Conservation (phyloP, 1,140 invertebrate genomes). For the Drosophila serrata region DNA sequence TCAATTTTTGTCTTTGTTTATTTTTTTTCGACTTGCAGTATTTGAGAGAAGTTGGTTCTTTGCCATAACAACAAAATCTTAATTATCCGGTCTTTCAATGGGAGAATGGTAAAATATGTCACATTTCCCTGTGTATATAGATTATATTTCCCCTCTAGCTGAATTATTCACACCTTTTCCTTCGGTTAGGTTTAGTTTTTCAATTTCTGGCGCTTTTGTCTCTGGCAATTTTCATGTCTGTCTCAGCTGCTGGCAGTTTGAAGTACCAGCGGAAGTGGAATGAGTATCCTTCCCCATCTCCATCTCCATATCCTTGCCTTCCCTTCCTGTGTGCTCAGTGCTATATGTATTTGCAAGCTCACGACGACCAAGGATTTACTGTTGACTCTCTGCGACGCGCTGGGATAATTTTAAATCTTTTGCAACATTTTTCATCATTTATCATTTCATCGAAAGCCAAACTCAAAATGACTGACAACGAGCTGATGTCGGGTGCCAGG, state of each 20-base stretch:
- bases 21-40: too few relatives aligned
- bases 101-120: neutral
- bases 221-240: constrained; percentile 17
- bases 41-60: too few relatives aligned
- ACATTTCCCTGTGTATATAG: neutral
- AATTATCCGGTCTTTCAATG: neutral
- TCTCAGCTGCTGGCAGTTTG: constrained; percentile 46
- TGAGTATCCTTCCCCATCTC: constrained; percentile 2
- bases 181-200: constrained; percentile 15
- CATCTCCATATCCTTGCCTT: too few relatives aligned
- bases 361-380: constrained; percentile 46
- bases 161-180: neutral
- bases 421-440: constrained; percentile 85
- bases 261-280: constrained; percentile 14
- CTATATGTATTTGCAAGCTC: constrained; percentile 72
- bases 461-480: constrained; percentile 84
- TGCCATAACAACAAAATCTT: too few relatives aligned
- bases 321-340: constrained; percentile 18
- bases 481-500: constrained; percentile 59
- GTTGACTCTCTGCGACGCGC: constrained; percentile 68
- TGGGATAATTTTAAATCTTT: constrained; percentile 82
- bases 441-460: constrained; percentile 84
- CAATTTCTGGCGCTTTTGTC: constrained; percentile 14
- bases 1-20: too few relatives aligned
- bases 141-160: neutral